These are phyloP conservation scores for Heliopora coerulea DNA, from an alignment of 92 coral and sea anemone genomes.

Conservation along the genomic window DNA sequence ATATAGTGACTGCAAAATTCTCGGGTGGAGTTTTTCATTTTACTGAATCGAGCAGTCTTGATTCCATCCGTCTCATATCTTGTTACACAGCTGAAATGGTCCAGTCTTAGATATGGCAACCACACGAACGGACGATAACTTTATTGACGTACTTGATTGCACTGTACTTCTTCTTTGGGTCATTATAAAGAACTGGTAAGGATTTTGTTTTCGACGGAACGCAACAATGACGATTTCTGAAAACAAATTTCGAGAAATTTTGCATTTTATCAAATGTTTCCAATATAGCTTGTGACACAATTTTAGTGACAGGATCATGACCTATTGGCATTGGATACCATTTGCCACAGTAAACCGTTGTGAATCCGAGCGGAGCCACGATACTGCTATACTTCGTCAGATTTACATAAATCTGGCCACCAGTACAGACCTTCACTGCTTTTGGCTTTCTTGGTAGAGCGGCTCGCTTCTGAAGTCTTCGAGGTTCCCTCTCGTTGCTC, in stretches of 20 bases:
- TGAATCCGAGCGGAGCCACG: conserved; percentile 26
- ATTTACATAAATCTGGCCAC: conserved; percentile 19
- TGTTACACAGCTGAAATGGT: no score
- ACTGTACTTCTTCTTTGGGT: neutral
- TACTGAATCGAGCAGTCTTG: no score
- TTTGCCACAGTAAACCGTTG: conserved; percentile 25
- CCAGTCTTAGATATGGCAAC: no score
- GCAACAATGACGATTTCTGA: conserved; percentile 21
- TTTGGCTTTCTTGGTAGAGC: neutral
- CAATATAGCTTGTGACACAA: conserved; percentile 24
- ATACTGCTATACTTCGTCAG: conserved; percentile 24
- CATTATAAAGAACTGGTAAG: conserved; percentile 27
- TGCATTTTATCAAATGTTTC: conserved; percentile 9
- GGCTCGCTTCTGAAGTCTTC: neutral
- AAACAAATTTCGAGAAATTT: conserved; percentile 5
- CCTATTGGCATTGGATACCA: conserved; percentile 22
- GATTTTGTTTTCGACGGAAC: conserved; percentile 16
- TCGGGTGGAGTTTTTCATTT: no score
- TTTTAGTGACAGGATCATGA: conserved; percentile 26
- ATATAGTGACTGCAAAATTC: no score
- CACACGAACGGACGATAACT: conserved; percentile 2
- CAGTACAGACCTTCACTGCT: conserved; percentile 2
- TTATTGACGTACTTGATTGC: neutral
- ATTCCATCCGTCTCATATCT: no score
- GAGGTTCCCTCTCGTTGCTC: neutral